Evolutionary conservation across 2,888 invertebrate genomes (phyloP).

Genomic region (Cantharis nigra): DNA sequence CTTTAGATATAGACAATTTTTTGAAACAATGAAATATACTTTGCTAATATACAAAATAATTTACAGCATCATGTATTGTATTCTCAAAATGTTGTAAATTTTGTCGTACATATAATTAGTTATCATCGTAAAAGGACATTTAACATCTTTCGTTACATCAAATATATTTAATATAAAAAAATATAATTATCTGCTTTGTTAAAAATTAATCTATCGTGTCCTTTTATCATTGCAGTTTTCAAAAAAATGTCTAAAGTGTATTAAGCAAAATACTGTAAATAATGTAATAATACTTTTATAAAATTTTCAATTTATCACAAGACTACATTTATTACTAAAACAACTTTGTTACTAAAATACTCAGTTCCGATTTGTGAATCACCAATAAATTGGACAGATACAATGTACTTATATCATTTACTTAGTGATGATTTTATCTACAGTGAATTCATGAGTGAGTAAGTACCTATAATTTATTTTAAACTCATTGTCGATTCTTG

Average conservation of each 20-base stretch:
- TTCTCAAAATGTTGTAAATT: background rate
- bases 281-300: conserved; percentile 33
- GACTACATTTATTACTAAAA: conserved; percentile 48
- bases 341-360: conserved; percentile 47
- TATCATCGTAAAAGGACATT: background rate
- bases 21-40: background rate
- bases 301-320: conserved; percentile 46
- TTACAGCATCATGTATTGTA: background rate
- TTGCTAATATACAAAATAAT: background rate
- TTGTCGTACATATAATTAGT: background rate
- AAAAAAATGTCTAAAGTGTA: conserved; percentile 13
- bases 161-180: background rate
- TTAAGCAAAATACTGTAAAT: conserved; percentile 27
- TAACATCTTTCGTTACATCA: background rate
- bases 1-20: conserved; percentile 14
- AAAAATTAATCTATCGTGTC: background rate
- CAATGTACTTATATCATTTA: conserved; percentile 15
- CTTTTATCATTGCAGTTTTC: background rate
- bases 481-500: conserved; percentile 16
- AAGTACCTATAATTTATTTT: conserved; percentile 1
- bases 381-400: conserved; percentile 33
- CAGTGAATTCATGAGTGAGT: conserved; percentile 31
- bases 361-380: conserved; percentile 39
- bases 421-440: conserved; percentile 31
- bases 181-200: background rate